Percentiles rank a stretch among this genome's conserved stretches.
Conservation (phyloP, 2,113 vertebrate species). For the Gorsachius goisagi region DNA sequence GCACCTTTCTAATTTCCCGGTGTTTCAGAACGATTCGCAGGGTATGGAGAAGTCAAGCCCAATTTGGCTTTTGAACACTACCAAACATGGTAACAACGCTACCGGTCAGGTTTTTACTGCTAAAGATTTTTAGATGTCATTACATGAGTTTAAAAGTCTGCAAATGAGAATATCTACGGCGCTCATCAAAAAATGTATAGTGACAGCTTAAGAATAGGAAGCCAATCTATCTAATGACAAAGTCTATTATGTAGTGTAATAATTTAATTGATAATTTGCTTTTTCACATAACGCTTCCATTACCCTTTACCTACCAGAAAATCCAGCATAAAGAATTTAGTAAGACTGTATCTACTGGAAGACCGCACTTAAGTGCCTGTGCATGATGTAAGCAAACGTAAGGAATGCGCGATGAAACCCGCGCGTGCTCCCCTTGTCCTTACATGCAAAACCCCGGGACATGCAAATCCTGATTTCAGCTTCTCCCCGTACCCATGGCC, state of each 20-base stretch:
- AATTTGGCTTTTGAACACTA: not conserved
- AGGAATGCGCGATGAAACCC: not conserved
- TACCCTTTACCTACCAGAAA: not conserved
- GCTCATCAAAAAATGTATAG: not conserved
- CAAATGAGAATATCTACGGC: not conserved
- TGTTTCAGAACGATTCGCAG: not conserved
- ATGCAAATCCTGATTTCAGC: not conserved
- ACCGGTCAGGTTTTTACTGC: not conserved
- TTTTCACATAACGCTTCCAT: not conserved
- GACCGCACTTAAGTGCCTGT: not conserved
- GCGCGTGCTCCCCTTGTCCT: not conserved
- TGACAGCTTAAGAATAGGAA: not conserved
- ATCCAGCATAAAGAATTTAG: not conserved
- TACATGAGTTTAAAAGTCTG: not conserved
- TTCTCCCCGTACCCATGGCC: not conserved
- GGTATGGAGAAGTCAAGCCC: not conserved
- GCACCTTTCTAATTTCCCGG: not conserved
- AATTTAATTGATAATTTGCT: not conserved
- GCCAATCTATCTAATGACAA: not conserved
- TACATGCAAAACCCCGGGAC: not conserved
- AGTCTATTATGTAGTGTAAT: not conserved
- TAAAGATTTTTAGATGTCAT: not conserved
- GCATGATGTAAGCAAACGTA: not conserved
- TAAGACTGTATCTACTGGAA: not conserved
- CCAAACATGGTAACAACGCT: not conserved